phyloP scores from a whole-genome alignment of 2,113 vertebrate genomes.

The Galbula dea region DNA sequence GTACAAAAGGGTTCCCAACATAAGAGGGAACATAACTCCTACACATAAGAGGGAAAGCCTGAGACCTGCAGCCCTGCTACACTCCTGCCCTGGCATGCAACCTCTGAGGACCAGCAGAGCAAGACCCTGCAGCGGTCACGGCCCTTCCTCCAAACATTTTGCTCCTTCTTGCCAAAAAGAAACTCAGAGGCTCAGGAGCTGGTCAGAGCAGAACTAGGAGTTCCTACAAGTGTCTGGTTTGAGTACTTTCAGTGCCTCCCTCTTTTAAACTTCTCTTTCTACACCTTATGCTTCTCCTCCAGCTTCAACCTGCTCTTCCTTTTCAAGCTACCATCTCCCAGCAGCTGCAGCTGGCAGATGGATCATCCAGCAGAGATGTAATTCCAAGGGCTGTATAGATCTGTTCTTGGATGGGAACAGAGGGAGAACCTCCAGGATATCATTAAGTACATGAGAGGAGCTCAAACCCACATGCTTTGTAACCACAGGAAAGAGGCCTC shows the following conservation, averaged over 20 bases:
- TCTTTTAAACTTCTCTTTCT: background rate
- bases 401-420: background rate
- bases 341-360: background rate
- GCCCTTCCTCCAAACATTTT: background rate
- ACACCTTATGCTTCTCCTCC: background rate
- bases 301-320: background rate
- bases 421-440: background rate
- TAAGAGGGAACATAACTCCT: no score
- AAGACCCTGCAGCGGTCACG: background rate
- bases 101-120: background rate
- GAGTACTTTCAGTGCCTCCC: background rate
- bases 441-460: background rate
- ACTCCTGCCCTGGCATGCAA: background rate
- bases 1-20: background rate
- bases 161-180: background rate
- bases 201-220: background rate
- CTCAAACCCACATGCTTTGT: background rate
- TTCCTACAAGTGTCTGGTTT: background rate
- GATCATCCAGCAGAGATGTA: background rate
- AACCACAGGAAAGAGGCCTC: background rate
- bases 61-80: background rate
- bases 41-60: rapidly evolving
- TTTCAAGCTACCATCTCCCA: background rate
- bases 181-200: background rate
- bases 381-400: background rate